A percentile compares a stretch with the other conserved stretches of the same genome.
phyloP scores from a whole-genome alignment of 2,797 vertebrate genomes.

The Argentina silus region DNA sequence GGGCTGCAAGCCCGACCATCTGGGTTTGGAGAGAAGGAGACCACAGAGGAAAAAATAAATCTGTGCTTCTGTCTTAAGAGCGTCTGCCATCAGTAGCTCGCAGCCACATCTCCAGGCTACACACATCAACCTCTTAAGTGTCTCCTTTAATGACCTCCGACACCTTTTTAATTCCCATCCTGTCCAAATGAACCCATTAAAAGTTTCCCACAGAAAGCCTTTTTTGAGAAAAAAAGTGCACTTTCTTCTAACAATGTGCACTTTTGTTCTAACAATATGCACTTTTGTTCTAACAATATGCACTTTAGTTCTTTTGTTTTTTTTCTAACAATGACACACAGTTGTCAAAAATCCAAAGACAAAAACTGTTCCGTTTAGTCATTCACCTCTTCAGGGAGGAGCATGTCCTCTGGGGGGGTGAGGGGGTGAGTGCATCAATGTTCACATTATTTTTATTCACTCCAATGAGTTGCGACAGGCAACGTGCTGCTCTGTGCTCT shows the following conservation, averaged over 20 bases:
- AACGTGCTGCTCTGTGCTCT: slow-evolving; percentile 24
- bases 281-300: background rate
- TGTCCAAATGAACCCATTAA: slow-evolving; percentile 5
- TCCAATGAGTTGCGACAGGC: slow-evolving; percentile 32
- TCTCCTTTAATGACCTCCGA: background rate
- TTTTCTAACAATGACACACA: too few species aligned
- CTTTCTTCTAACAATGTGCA: background rate
- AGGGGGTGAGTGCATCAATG: slow-evolving; percentile 18
- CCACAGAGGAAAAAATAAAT: slow-evolving; percentile 44
- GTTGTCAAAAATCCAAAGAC: too few species aligned
- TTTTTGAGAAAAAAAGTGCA: background rate
- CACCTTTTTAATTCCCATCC: background rate
- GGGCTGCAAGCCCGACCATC: slow-evolving; percentile 62
- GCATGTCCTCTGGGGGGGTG: background rate
- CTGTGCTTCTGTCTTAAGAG: slow-evolving; percentile 28
- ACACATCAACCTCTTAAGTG: slow-evolving; percentile 10
- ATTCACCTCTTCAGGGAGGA: background rate
- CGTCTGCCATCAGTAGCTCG: slow-evolving; percentile 30
- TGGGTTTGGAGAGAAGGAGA: slow-evolving; percentile 49
- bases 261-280: background rate
- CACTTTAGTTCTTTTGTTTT: background rate
- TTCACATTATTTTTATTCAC: slow-evolving; percentile 22
- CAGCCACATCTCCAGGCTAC: slow-evolving; percentile 6
- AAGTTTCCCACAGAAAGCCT: slow-evolving; percentile 3
- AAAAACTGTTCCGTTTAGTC: too few species aligned